Conservation (phyloP, 2,797 vertebrate genomes). For the Balearica regulorum region DNA sequence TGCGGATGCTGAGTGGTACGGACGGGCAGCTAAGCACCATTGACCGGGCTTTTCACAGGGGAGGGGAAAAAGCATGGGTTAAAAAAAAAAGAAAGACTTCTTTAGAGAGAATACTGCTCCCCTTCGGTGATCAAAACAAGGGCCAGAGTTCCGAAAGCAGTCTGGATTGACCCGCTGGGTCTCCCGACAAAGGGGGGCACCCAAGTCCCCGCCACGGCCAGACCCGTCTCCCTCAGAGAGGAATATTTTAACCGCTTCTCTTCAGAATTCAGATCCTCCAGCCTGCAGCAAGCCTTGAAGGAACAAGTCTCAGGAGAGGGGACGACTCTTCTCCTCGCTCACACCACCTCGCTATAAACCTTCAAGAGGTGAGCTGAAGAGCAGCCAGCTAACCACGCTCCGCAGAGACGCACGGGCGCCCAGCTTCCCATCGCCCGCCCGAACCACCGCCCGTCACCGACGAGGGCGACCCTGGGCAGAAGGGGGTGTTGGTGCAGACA, state of each 20-base stretch:
- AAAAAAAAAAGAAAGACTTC: not conserved
- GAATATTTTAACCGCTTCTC: not conserved
- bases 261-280: too few species aligned
- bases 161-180: not conserved
- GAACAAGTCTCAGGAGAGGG: not conserved
- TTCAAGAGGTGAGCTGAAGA: not conserved
- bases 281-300: too few species aligned
- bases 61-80: not conserved
- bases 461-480: not conserved
- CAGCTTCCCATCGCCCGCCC: not conserved
- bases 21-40: not conserved
- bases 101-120: not conserved
- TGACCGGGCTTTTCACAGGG: not conserved
- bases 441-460: not conserved
- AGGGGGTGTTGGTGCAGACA: not conserved
- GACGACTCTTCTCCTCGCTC: too few species aligned
- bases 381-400: too few species aligned
- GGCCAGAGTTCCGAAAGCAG: not conserved
- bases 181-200: not conserved
- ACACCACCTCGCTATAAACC: rapidly evolving
- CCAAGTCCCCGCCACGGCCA: not conserved
- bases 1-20: not conserved
- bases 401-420: not conserved
- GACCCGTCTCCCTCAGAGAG: not conserved
- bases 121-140: not conserved